These are phyloP conservation scores for Catharus bicknelli DNA, from an alignment of 2,113 vertebrate genomes.

Conservation along the genomic window DNA sequence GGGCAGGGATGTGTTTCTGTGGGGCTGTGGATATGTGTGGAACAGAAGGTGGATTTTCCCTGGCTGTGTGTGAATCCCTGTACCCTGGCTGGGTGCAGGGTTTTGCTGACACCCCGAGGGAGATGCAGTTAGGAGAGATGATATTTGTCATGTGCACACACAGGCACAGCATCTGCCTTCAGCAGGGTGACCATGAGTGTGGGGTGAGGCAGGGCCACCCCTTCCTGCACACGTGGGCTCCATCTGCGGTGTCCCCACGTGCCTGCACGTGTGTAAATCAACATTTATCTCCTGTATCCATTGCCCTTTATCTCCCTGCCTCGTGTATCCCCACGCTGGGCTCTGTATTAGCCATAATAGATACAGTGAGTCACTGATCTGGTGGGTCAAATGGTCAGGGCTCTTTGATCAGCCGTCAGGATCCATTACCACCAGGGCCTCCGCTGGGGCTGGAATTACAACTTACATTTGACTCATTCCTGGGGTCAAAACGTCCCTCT, in stretches of 20 bases:
- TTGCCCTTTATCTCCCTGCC: slow-evolving; percentile 46
- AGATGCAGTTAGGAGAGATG: background rate
- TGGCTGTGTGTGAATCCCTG: background rate
- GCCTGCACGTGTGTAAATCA: slow-evolving; percentile 21
- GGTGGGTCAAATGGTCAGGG: slow-evolving; percentile 83
- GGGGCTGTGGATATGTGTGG: accelerated
- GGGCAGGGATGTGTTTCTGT: background rate
- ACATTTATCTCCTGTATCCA: background rate
- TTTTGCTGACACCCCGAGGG: background rate
- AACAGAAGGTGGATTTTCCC: background rate
- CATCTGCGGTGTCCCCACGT: accelerated
- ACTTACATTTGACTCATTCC: slow-evolving; percentile 85
- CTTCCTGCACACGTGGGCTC: background rate
- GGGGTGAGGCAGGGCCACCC: background rate
- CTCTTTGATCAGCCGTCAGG: slow-evolving; percentile 85
- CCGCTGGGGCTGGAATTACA: slow-evolving; percentile 86
- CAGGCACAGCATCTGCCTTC: background rate
- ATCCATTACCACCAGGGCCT: slow-evolving; percentile 81
- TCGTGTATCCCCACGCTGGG: background rate
- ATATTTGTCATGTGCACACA: accelerated
- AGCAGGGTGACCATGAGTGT: accelerated
- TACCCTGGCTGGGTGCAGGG: background rate
- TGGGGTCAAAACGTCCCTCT: slow-evolving; percentile 80
- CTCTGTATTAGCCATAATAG: slow-evolving; percentile 67
- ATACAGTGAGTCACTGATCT: slow-evolving; percentile 76